Evolutionary conservation across 1,140 invertebrate species (phyloP).

Genomic region (Hylaeus volcanicus): DNA sequence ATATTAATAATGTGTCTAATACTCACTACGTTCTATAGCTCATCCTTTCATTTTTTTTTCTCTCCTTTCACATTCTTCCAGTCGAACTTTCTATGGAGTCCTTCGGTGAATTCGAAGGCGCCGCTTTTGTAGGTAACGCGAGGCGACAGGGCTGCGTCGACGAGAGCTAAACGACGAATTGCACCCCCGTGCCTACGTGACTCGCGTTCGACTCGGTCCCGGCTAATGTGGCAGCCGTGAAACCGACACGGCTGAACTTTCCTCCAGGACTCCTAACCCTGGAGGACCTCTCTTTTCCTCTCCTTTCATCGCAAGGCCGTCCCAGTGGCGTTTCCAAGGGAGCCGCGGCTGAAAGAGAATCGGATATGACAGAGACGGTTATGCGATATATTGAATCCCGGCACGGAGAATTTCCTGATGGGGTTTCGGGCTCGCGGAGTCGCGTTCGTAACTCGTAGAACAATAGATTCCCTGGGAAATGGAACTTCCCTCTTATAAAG

Average conservation of each 20-base stretch:
- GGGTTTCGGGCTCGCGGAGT: constrained; percentile 43
- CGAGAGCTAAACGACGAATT: constrained; percentile 65
- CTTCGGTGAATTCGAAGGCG: background rate
- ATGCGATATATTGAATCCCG: constrained; percentile 57
- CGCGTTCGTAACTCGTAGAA: constrained; percentile 39
- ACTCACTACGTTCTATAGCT: background rate
- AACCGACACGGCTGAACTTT: constrained; percentile 34
- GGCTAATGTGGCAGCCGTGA: constrained; percentile 52
- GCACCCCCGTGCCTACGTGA: constrained; percentile 52
- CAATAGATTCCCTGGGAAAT: constrained; percentile 3
- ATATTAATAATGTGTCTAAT: too few species aligned
- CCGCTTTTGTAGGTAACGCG: constrained; percentile 22
- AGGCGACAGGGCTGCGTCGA: constrained; percentile 47
- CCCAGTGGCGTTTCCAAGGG: background rate
- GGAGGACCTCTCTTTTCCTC: background rate
- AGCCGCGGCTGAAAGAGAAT: constrained; percentile 46
- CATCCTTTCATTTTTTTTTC: background rate
- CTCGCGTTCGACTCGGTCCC: constrained; percentile 47
- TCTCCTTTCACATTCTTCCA: background rate
- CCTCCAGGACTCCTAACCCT: background rate
- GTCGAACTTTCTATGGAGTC: background rate
- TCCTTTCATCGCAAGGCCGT: too few species aligned
- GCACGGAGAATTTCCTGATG: constrained; percentile 50
- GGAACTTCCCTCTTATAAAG: constrained; percentile 7
- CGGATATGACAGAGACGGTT: constrained; percentile 55